Percentiles rank a stretch among this genome's conserved stretches.
Evolutionary conservation across 1,140 invertebrate genomes (phyloP).

Genomic region (Lordiphosa clarofinis): DNA sequence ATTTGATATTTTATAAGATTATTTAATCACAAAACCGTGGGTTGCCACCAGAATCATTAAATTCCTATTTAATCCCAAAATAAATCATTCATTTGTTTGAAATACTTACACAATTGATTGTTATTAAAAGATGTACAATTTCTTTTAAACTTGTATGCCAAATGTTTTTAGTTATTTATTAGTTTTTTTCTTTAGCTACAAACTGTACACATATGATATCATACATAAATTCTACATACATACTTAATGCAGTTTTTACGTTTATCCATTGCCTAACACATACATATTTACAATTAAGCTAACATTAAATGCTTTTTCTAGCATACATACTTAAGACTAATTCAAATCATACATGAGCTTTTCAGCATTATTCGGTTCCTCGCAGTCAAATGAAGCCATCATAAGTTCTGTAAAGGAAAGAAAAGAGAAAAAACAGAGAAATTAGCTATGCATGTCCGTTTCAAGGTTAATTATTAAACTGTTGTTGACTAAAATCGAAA

Average conservation of each 20-base stretch:
- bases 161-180: constrained; percentile 6
- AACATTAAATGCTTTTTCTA: constrained; percentile 32
- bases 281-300: constrained; percentile 10
- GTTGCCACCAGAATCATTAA: too few relatives aligned
- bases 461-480: constrained; percentile 5
- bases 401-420: constrained; percentile 64
- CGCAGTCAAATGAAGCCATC: constrained; percentile 78
- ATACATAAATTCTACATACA: background rate
- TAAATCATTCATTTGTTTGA: too few relatives aligned
- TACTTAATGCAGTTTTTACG: constrained; percentile 1
- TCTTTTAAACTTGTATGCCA: constrained; percentile 1
- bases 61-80: too few relatives aligned
- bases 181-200: constrained; percentile 3
- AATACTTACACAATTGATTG: background rate
- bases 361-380: constrained; percentile 75
- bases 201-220: constrained; percentile 8
- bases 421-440: constrained; percentile 8
- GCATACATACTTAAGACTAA: constrained; percentile 21
- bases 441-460: constrained; percentile 10
- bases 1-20: too few relatives aligned
- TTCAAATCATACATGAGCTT: constrained; percentile 78
- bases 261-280: constrained; percentile 12
- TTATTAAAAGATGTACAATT: constrained; percentile 1
- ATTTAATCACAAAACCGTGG: too few relatives aligned
- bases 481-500: constrained; percentile 23